These are phyloP conservation scores for Zaprionus taronus DNA, from an alignment of 1,140 invertebrate species.

Conservation along the genomic window DNA sequence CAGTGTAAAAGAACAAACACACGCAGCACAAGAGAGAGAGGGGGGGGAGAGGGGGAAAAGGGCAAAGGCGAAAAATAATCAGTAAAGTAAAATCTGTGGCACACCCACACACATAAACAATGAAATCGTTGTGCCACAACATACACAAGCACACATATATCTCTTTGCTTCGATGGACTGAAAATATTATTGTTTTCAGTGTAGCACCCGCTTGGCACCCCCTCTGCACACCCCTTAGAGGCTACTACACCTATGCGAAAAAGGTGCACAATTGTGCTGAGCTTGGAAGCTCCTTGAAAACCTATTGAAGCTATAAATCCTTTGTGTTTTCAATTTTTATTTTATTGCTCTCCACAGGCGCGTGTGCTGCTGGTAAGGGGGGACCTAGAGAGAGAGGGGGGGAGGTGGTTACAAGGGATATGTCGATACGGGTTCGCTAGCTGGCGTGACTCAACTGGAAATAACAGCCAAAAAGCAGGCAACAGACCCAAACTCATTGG, in stretches of 20 bases:
- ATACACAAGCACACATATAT: conserved; percentile 42
- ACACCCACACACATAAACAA: conserved; percentile 74
- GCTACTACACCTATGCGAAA: conserved; percentile 39
- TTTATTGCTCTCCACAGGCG: conserved; percentile 78
- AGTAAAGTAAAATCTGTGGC: conserved; percentile 80
- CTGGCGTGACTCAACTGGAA: conserved; percentile 50
- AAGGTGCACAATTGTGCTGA: conserved; percentile 65
- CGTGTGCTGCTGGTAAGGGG: conserved; percentile 39
- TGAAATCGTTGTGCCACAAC: conserved; percentile 65
- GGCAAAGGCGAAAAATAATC: conserved; percentile 73
- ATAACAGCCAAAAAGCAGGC: conserved; percentile 48
- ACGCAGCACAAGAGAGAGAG: conserved; percentile 17
- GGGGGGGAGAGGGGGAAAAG: conserved; percentile 33
- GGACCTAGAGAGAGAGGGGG: not conserved
- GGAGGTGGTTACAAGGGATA: not conserved
- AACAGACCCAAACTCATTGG: conserved; percentile 42
- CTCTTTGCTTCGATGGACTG: conserved; percentile 62
- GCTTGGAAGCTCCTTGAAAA: conserved; percentile 80
- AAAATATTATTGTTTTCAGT: conserved; percentile 66
- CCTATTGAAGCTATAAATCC: conserved; percentile 83
- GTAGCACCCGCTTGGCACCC: not conserved
- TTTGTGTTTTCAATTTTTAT: conserved; percentile 84
- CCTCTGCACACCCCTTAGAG: too few relatives aligned
- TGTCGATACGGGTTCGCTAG: conserved; percentile 3
- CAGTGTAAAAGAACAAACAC: conserved; percentile 73